Evolutionary conservation across 2,113 vertebrate genomes (phyloP), one percentile per base, ranked within the genome.

Genomic region (Malurus cyaneus): DNA sequence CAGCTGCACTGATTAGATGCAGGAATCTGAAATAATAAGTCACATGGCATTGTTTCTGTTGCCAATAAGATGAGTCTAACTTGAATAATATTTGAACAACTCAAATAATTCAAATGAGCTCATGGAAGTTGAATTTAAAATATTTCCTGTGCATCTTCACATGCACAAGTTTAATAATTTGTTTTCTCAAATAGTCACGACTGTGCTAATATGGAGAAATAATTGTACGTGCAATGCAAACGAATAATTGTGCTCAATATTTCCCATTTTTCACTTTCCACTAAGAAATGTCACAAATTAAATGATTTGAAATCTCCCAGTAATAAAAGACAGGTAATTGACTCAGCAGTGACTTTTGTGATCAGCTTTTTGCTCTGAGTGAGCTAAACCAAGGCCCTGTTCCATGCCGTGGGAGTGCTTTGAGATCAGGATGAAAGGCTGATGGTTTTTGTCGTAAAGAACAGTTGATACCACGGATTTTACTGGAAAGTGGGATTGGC

Each of bases 1-100:
- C 95, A 96, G 88, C 93, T 96, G 94, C 92, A 94, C 90, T 92
- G 93, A 93, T 96, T 88, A 92, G 67, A 95, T 90, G 69, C 77
- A 92, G 60, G 84, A 90, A 88, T 95, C 82, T 84, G 41, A 84
- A 96, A 92, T 92, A 95, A 77, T 67, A 88, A 87, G 89, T 96
- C 93, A 94, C 56, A 13, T 88, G 92, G 28, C 39, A 57, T 88
- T 94, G 90, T 88, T 95, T 95, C 92, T 93, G 82, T 93, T 97
- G 92, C 94, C 94, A 94, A 46, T 96, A 94, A 93, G 85, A 96
- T 86, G 85, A 94, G 64, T 78, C 57, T 80, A 96, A 92, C 92
- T 93, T 84, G 90, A 67, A 94, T 96, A 90, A 93, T 80, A 91
- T 92, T 95, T 96, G 82, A 96, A 66, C 86, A 92, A 80, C 49